Base-by-base conservation (phyloP, 2,113 vertebrate genomes). In the Semicossyphus pulcher region DNA sequence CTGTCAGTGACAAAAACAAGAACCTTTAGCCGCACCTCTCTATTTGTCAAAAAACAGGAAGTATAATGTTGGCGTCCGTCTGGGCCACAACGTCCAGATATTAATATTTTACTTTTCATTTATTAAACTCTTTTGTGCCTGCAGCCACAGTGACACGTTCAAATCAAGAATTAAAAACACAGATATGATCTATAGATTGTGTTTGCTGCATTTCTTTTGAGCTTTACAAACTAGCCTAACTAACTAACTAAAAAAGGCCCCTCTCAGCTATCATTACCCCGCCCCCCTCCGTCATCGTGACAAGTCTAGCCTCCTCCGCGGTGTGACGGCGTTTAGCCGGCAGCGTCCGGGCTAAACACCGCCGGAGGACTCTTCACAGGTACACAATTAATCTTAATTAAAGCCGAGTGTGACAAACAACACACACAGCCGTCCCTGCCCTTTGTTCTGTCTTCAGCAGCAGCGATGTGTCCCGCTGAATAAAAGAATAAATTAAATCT, bases 301-400 rank as follows among this genome's bases (percentile, higher is more conserved):
- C 9, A 11, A 36, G 31, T 25, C 1, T 7, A n/a, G 70, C 34
- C 71, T n/a, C 20, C 61, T 77, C 34, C 60, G 44, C 58, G 63
- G 83, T 87, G 87, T 87, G 87, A 84, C 91, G 31, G 58, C 59
- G 83, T 90, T 94, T 91, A 94, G 88, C 84, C 75, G 76, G 61
- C 84, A 83, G 87, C 87, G 89, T 89, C 59, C 54, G 0, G 86
- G 90, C 91, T 82, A 86, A 93, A 93, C 89, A 90, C 89, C 85
- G 73, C 77, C 86, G 14, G 76, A 91, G 83, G 73, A 85, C 82
- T 76, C 84, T 74, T 81, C 84, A 78, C 87, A 93, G 91, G 86
- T 90, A 90, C 41, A 89, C 86, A 91, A 95, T 96, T 95, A 95
- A 96, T 96, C 95, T 94, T 95, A 94, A 96, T 95, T 95, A 95